A percentile compares a stretch with the other conserved stretches of the same genome.
Conservation (phyloP, 2,113 vertebrate genomes). For the Sander vitreus region DNA sequence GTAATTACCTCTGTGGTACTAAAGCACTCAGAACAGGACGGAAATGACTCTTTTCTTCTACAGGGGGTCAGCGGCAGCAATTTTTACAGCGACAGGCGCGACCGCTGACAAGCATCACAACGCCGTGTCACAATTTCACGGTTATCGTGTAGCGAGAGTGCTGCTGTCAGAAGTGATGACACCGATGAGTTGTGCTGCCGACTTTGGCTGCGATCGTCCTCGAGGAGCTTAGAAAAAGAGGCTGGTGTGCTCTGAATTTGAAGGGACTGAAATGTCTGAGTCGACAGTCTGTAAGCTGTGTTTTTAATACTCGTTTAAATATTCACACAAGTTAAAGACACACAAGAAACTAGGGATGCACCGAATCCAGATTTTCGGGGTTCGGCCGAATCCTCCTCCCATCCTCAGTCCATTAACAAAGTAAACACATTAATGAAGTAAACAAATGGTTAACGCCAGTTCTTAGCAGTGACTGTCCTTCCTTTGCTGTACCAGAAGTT, state of each 20-base stretch:
- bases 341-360: neutral
- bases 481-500: no score
- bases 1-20: conserved; percentile 6
- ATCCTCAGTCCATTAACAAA: no score
- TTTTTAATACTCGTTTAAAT: neutral
- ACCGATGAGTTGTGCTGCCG: conserved; percentile 40
- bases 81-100: neutral
- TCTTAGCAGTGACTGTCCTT: no score
- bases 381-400: no score
- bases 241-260: neutral
- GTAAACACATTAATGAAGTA: no score
- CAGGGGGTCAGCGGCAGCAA: conserved; percentile 14
- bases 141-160: conserved; percentile 17
- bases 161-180: conserved; percentile 26
- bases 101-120: neutral
- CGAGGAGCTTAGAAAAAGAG: neutral
- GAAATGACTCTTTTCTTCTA: neutral
- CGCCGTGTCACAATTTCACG: conserved; percentile 15
- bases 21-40: conserved; percentile 15
- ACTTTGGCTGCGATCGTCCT: conserved; percentile 9
- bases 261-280: neutral
- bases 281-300: no score
- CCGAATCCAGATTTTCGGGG: no score
- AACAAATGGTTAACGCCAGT: no score
- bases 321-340: no score